These are phyloP conservation scores for Taeniopygia guttata DNA, from an alignment of 2,797 vertebrate species.

Conservation along the genomic window DNA sequence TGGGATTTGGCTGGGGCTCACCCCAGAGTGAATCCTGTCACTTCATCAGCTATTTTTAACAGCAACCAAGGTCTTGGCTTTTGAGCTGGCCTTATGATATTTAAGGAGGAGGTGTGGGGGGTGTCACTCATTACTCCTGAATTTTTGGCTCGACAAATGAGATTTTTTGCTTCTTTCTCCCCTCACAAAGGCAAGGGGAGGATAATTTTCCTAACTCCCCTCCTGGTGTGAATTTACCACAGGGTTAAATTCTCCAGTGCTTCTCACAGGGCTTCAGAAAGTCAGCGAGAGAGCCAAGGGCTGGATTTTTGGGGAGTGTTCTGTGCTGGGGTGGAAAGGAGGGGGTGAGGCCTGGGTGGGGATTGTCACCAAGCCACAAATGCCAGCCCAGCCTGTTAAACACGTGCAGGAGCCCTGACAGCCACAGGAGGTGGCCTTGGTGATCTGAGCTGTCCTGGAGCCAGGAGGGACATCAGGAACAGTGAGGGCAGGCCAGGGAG, in stretches of 20 bases:
- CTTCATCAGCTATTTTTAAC: slow-evolving; percentile 34
- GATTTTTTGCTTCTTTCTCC: background rate
- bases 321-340: background rate
- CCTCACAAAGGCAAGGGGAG: background rate
- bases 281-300: background rate
- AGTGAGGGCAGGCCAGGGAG: background rate
- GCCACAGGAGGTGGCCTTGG: background rate
- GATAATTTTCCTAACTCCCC: background rate
- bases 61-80: background rate
- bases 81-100: background rate
- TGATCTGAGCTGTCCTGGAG: background rate
- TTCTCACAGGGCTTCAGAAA: background rate
- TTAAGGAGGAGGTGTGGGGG: background rate
- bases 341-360: background rate
- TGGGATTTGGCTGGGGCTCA: background rate
- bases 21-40: background rate
- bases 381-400: background rate
- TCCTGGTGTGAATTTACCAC: background rate
- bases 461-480: background rate
- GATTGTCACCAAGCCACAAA: fast-evolving
- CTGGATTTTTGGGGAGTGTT: background rate
- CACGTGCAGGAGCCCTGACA: too few species aligned
- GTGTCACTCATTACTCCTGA: background rate
- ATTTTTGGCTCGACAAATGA: background rate
- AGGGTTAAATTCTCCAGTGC: background rate